A percentile compares a stretch with the other conserved stretches of the same genome.
These are phyloP conservation scores for Anthoscopus minutus DNA, from an alignment of 2,113 vertebrate genomes.

Conservation along the genomic window DNA sequence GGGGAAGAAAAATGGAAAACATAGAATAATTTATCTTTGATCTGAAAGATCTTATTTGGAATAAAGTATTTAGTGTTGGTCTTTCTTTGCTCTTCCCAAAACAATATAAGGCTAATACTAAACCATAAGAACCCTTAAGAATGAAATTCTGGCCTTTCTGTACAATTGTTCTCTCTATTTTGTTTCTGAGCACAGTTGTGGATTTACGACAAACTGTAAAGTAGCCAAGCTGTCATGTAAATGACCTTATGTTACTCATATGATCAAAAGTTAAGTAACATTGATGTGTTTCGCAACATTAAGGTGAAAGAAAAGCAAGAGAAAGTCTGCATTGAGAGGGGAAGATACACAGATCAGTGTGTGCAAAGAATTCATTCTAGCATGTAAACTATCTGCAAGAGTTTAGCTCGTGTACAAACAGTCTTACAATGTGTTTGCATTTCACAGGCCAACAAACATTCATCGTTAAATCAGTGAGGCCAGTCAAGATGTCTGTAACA, in stretches of 20 bases:
- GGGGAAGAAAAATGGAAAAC: background rate
- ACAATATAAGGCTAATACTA: background rate
- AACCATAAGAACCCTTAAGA: background rate
- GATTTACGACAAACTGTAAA: background rate
- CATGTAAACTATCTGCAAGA: constrained; percentile 30
- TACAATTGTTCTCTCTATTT: background rate
- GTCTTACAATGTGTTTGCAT: constrained; percentile 40
- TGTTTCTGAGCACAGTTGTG: background rate
- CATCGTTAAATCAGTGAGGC: constrained; percentile 57
- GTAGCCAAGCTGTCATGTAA: background rate
- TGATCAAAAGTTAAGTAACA: constrained; percentile 3
- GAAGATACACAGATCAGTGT: background rate
- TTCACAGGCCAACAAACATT: constrained; percentile 56
- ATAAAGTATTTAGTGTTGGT: background rate
- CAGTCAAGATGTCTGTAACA: constrained; percentile 58
- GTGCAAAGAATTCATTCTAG: background rate
- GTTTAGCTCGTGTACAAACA: constrained; percentile 27
- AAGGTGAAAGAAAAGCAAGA: constrained; percentile 5
- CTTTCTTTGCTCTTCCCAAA: background rate
- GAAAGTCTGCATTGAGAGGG: background rate
- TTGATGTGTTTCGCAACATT: background rate
- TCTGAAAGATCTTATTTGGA: background rate
- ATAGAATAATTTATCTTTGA: background rate
- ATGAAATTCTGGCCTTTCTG: background rate
- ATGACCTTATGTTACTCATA: background rate